phyloP scores from a whole-genome alignment of 1,140 invertebrate species.

The Dendrolimus kikuchii region DNA sequence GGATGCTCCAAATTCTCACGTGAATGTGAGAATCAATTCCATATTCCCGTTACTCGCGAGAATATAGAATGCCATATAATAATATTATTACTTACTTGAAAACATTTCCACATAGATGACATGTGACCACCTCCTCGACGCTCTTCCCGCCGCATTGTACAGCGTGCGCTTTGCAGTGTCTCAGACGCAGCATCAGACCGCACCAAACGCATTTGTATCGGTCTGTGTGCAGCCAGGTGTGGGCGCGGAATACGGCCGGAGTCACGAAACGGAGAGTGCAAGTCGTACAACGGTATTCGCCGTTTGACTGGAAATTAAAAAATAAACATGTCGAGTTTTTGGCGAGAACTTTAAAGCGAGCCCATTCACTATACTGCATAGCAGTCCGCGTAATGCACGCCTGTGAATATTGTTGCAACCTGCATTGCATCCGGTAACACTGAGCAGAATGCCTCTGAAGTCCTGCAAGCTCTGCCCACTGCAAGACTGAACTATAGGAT shows the following conservation, averaged over 20 bases:
- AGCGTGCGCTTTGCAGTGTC: constrained; percentile 16
- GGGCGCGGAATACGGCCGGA: constrained; percentile 24
- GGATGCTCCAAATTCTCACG: no score
- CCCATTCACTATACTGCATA: no score
- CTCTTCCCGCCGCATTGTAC: background rate
- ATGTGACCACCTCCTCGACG: constrained; percentile 10
- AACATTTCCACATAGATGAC: constrained; percentile 39
- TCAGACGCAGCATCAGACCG: constrained; percentile 13
- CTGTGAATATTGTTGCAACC: no score
- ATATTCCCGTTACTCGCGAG: no score
- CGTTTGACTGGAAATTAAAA: constrained; percentile 38
- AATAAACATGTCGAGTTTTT: background rate
- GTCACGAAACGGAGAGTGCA: constrained; percentile 44
- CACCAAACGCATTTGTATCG: constrained; percentile 25
- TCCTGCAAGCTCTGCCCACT: no score
- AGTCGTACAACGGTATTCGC: constrained; percentile 32
- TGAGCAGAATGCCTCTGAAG: no score
- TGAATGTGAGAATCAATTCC: no score
- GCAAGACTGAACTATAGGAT: no score
- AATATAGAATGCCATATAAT: no score
- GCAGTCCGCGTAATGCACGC: no score
- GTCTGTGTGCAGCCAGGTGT: constrained; percentile 22
- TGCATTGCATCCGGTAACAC: no score
- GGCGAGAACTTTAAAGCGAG: no score
- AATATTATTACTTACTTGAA: constrained; percentile 26